Evolutionary conservation across 2,797 vertebrate species (phyloP).

Genomic region (Thalassophryne amazonica): DNA sequence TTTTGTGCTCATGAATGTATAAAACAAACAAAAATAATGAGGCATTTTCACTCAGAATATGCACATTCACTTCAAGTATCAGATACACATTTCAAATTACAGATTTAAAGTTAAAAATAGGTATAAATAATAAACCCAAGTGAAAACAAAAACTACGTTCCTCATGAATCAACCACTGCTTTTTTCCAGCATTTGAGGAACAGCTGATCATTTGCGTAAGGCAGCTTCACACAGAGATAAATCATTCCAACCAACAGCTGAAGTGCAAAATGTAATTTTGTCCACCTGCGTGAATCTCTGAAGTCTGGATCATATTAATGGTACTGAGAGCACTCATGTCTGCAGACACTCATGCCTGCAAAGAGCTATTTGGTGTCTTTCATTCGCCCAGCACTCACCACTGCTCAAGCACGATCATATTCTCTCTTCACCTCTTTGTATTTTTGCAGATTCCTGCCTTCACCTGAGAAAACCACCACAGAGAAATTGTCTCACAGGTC

Average conservation of each 20-base stretch:
- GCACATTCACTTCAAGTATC: too few species aligned
- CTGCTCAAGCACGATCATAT: slow-evolving; percentile 34
- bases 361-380: slow-evolving; percentile 76
- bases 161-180: too few species aligned
- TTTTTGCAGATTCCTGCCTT: slow-evolving; percentile 19
- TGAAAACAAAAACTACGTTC: too few species aligned
- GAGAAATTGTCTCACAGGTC: slow-evolving; percentile 30
- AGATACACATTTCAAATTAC: too few species aligned
- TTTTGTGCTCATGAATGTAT: slow-evolving; percentile 21
- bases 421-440: not conserved
- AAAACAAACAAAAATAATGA: slow-evolving; percentile 22
- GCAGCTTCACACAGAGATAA: not conserved
- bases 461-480: slow-evolving; percentile 17
- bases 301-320: slow-evolving; percentile 21
- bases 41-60: not conserved
- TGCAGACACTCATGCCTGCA: slow-evolving; percentile 63
- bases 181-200: too few species aligned
- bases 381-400: slow-evolving; percentile 42
- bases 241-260: not conserved
- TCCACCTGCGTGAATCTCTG: not conserved
- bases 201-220: too few species aligned
- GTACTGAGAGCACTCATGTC: slow-evolving; percentile 47
- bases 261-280: not conserved
- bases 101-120: too few species aligned
- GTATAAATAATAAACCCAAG: too few species aligned